Evolutionary conservation across 2,888 invertebrate genomes (phyloP).

Genomic region (Galeruca laticollis): DNA sequence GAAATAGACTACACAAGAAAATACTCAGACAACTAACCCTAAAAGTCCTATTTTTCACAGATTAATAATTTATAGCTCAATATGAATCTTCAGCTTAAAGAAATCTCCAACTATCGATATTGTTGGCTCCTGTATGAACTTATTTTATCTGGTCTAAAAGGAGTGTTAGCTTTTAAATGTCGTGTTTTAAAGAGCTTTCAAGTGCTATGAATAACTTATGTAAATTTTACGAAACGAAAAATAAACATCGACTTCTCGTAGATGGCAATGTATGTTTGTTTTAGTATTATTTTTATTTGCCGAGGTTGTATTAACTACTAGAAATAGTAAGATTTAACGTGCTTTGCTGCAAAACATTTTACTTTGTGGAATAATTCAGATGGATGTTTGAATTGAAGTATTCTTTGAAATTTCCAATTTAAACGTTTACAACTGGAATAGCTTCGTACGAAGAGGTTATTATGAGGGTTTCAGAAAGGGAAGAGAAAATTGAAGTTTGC

Average conservation of each 20-base stretch:
- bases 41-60: no score
- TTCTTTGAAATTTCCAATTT: no score
- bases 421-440: neutral
- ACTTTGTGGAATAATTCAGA: neutral
- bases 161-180: constrained; percentile 36
- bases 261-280: constrained; percentile 26
- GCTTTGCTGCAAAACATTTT: neutral
- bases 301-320: constrained; percentile 2
- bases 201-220: constrained; percentile 40
- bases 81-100: no score
- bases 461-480: no score
- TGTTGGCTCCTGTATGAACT: no score
- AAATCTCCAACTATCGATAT: no score
- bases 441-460: neutral
- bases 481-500: no score
- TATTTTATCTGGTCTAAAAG: constrained; percentile 1
- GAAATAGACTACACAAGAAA: no score
- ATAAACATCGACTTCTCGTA: constrained; percentile 24
- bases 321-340: constrained; percentile 6
- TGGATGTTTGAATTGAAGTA: neutral
- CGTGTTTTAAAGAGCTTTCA: constrained; percentile 34
- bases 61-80: no score
- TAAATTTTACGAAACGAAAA: constrained; percentile 32
- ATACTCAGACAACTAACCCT: no score
- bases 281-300: constrained; percentile 18